Evolutionary conservation across 2,113 vertebrate species (phyloP).

Genomic region (Passer domesticus): DNA sequence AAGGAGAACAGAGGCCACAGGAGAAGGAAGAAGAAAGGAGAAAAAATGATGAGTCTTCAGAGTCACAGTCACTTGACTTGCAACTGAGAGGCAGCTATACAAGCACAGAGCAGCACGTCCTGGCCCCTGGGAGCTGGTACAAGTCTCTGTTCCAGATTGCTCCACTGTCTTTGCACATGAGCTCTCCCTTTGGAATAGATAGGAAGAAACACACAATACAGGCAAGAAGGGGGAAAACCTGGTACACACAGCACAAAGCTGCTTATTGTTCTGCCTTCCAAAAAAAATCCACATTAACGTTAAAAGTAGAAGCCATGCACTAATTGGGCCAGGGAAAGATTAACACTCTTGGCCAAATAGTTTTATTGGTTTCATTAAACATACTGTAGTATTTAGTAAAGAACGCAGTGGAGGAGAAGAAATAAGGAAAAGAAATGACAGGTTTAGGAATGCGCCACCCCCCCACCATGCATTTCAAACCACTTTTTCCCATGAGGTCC

Average conservation of each 20-base stretch:
- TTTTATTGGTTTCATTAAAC: conserved; percentile 49
- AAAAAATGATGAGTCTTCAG: conserved; percentile 44
- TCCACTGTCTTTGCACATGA: background rate
- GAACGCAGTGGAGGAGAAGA: background rate
- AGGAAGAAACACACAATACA: conserved; percentile 52
- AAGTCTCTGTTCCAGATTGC: background rate
- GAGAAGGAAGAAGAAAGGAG: conserved; percentile 48
- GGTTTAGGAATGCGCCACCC: background rate
- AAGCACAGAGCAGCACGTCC: background rate
- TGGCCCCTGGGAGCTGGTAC: background rate
- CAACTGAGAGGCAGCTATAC: background rate
- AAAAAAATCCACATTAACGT: background rate
- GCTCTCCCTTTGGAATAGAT: conserved; percentile 53
- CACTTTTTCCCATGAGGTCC: conserved; percentile 10
- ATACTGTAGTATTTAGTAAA: background rate
- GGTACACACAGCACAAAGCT: conserved; percentile 12
- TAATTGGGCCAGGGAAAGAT: conserved; percentile 47
- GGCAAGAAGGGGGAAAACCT: conserved; percentile 33
- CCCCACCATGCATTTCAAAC: background rate
- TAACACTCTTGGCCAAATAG: conserved; percentile 36
- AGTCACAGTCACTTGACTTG: conserved; percentile 36
- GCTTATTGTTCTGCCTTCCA: background rate
- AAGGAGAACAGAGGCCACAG: conserved; percentile 1
- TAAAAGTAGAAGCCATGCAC: conserved; percentile 15
- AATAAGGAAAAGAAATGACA: conserved; percentile 7